Conservation (phyloP, 2,888 invertebrate species). For the Tetranychus truncatus region DNA sequence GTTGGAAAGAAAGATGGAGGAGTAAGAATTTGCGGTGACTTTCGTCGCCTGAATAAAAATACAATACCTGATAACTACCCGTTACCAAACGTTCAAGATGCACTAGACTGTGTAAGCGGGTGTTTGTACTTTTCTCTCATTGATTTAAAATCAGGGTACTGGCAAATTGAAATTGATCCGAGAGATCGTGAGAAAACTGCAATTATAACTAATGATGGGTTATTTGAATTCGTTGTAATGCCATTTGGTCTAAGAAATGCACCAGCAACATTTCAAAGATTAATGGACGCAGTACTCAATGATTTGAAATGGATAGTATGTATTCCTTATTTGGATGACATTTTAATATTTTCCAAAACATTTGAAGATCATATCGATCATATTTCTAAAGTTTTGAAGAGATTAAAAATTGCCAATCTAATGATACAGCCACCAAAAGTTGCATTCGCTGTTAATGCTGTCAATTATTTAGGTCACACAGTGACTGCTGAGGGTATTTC, state of each 20-base stretch:
- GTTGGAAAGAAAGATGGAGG: conserved; percentile 13
- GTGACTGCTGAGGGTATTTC: neutral
- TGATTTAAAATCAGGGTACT: conserved; percentile 27
- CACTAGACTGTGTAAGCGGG: conserved; percentile 24
- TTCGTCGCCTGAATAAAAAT: conserved; percentile 25
- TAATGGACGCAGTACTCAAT: conserved; percentile 24
- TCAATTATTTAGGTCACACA: conserved; percentile 26
- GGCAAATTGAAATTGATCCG: conserved; percentile 25
- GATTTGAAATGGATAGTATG: conserved; percentile 24
- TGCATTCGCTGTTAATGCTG: conserved; percentile 17
- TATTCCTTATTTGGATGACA: conserved; percentile 26
- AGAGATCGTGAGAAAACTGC: conserved; percentile 27
- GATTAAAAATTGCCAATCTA: conserved; percentile 23
- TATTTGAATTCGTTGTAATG: conserved; percentile 25
- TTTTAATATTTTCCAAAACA: conserved; percentile 22
- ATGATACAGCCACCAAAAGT: conserved; percentile 27
- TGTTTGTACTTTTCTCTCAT: conserved; percentile 22
- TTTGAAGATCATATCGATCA: conserved; percentile 23
- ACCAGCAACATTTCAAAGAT: conserved; percentile 26
- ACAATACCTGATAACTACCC: conserved; percentile 27
- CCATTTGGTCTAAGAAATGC: conserved; percentile 27
- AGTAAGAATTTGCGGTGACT: conserved; percentile 26
- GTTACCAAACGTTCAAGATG: conserved; percentile 25
- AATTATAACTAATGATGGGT: conserved; percentile 24
- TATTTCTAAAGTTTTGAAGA: conserved; percentile 24